These are phyloP conservation scores for Mastomys coucha DNA, from an alignment of 2,113 vertebrate genomes.

Conservation along the genomic window DNA sequence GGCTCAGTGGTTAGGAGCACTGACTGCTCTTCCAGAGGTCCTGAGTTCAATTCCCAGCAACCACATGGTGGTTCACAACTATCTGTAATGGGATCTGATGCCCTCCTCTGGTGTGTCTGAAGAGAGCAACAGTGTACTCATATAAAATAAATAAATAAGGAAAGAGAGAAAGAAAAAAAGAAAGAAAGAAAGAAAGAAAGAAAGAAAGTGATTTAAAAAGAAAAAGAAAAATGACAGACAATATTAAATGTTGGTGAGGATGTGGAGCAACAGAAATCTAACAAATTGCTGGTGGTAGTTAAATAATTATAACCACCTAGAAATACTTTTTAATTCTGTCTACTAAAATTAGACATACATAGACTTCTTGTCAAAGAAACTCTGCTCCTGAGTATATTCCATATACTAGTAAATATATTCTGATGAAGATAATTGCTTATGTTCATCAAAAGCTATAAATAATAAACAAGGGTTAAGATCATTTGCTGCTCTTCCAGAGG, in stretches of 20 bases:
- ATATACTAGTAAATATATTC: background rate
- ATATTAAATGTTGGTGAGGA: background rate
- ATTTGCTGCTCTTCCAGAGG: background rate
- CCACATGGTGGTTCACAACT: too few species aligned
- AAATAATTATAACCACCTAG: background rate
- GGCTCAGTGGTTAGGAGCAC: too few species aligned
- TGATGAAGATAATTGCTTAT: background rate
- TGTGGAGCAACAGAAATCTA: background rate
- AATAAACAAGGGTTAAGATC: background rate
- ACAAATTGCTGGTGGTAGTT: background rate
- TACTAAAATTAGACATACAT: background rate
- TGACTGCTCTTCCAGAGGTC: too few species aligned
- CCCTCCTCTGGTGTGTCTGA: too few species aligned
- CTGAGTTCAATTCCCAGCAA: too few species aligned
- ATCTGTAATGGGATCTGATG: too few species aligned
- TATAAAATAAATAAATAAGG: too few species aligned
- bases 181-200: too few species aligned
- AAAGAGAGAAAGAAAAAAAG: too few species aligned
- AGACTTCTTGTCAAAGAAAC: background rate
- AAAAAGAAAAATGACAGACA: background rate
- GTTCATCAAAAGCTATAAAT: background rate
- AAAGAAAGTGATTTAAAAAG: too few species aligned
- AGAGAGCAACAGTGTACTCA: too few species aligned
- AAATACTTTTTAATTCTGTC: background rate
- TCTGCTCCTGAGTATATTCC: background rate